Percentiles rank a stretch among this genome's conserved stretches.
Evolutionary conservation across 2,797 vertebrate genomes (phyloP).

Genomic region (Danio jaintianensis): DNA sequence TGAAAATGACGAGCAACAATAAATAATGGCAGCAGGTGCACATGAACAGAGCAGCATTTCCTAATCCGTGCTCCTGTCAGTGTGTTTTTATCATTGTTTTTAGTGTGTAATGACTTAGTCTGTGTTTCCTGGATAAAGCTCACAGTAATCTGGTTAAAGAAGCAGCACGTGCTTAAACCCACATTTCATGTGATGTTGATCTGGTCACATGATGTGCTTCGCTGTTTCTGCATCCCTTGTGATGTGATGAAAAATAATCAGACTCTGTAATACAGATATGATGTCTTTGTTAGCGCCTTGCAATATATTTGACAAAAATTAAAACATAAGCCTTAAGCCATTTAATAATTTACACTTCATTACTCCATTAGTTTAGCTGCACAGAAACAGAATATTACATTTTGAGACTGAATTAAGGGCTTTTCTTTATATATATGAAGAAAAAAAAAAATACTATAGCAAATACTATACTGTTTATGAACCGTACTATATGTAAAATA

Average conservation of each 20-base stretch:
- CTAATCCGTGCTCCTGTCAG: slow-evolving; percentile 56
- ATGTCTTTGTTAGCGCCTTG: neutral
- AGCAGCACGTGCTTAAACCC: slow-evolving; percentile 36
- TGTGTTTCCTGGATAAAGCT: slow-evolving; percentile 54
- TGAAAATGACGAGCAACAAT: slow-evolving; percentile 68
- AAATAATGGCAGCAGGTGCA: slow-evolving; percentile 71
- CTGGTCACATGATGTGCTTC: slow-evolving; percentile 11
- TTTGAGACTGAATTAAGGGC: neutral
- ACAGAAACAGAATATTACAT: slow-evolving; percentile 6
- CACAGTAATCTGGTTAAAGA: slow-evolving; percentile 56
- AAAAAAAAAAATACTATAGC: too few species aligned
- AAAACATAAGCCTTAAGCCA: neutral
- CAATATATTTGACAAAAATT: neutral
- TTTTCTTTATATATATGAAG: neutral
- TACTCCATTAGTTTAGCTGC: neutral
- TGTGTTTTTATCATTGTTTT: slow-evolving; percentile 64
- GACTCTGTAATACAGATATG: neutral
- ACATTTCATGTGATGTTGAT: slow-evolving; percentile 44
- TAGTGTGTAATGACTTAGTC: slow-evolving; percentile 65
- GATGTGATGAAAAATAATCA: neutral
- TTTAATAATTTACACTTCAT: slow-evolving; percentile 10
- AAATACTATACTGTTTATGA: too few species aligned
- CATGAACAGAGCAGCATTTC: slow-evolving; percentile 62
- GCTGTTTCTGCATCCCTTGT: neutral
- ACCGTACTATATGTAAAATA: too few species aligned